A percentile compares a stretch with the other conserved stretches of the same genome.
phyloP scores from a whole-genome alignment of 1,140 invertebrate species.

The Pinna nobilis region DNA sequence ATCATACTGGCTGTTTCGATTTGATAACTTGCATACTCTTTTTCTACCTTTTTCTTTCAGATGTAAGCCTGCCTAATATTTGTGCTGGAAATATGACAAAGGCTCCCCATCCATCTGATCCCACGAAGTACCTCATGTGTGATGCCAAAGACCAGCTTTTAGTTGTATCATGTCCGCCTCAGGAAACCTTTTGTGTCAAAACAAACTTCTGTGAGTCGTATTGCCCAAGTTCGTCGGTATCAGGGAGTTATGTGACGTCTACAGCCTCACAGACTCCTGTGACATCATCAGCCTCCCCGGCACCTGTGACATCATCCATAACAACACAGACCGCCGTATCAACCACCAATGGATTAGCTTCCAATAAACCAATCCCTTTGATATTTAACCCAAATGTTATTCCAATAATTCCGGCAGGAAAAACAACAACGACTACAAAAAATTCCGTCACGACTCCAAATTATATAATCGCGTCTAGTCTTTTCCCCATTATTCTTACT shows the following conservation, averaged over 20 bases:
- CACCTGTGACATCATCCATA: not conserved
- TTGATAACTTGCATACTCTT: too few relatives aligned
- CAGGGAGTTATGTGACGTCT: too few relatives aligned
- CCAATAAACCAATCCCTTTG: not conserved
- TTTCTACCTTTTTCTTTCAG: too few relatives aligned
- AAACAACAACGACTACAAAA: too few relatives aligned
- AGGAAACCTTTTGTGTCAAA: not conserved
- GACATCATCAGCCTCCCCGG: not conserved
- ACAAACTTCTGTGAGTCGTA: conserved; percentile 10
- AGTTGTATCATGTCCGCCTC: conserved; percentile 3
- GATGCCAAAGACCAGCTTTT: conserved; percentile 10
- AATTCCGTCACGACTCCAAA: too few relatives aligned
- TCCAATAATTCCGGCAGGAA: too few relatives aligned
- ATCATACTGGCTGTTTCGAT: too few relatives aligned
- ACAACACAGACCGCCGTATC: too few relatives aligned
- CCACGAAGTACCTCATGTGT: conserved; percentile 13
- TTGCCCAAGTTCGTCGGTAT: too few relatives aligned
- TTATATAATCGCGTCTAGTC: too few relatives aligned
- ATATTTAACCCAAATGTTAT: not conserved
- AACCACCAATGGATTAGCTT: too few relatives aligned
- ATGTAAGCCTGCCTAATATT: too few relatives aligned
- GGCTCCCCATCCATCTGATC: conserved; percentile 13
- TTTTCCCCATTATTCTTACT: not conserved
- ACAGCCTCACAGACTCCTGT: not conserved
- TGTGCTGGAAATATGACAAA: conserved; percentile 8